Evolutionary conservation across 53 echinoderm and acorn worm genomes (phyloP).

Genomic region (Paelopatides confundens): DNA sequence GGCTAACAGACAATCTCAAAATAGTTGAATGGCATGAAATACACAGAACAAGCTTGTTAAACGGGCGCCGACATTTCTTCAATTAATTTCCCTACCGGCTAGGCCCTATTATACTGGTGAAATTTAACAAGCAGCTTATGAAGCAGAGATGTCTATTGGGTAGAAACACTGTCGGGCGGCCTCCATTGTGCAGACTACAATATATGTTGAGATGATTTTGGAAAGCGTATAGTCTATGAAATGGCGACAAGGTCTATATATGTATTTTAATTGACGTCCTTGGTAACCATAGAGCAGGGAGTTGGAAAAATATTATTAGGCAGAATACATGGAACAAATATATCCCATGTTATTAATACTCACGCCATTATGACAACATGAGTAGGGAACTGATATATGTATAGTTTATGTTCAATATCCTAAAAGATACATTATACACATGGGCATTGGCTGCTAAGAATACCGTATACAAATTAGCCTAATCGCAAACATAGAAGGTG

Average conservation of each 20-base stretch:
- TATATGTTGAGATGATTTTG: too few relatives aligned
- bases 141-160: conserved; percentile 15
- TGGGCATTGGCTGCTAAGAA: too few relatives aligned
- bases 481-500: too few relatives aligned
- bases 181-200: conserved; percentile 10
- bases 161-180: conserved; percentile 5
- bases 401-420: too few relatives aligned
- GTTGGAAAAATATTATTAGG: too few relatives aligned
- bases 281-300: conserved; percentile 8
- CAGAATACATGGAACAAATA: too few relatives aligned
- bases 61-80: conserved; percentile 22
- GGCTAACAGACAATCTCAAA: conserved; percentile 36
- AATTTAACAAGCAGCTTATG: conserved; percentile 31
- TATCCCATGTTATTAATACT: too few relatives aligned
- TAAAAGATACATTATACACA: too few relatives aligned
- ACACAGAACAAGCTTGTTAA: conserved; percentile 4
- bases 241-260: conserved; percentile 10
- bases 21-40: not conserved
- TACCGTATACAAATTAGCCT: too few relatives aligned
- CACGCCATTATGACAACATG: too few relatives aligned
- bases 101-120: conserved; percentile 5
- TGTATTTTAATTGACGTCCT: not conserved
- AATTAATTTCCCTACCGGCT: conserved; percentile 18
- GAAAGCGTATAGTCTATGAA: too few relatives aligned
- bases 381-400: too few relatives aligned